Conservation (phyloP, 2,113 vertebrate genomes). For the Syngnathus typhle region DNA sequence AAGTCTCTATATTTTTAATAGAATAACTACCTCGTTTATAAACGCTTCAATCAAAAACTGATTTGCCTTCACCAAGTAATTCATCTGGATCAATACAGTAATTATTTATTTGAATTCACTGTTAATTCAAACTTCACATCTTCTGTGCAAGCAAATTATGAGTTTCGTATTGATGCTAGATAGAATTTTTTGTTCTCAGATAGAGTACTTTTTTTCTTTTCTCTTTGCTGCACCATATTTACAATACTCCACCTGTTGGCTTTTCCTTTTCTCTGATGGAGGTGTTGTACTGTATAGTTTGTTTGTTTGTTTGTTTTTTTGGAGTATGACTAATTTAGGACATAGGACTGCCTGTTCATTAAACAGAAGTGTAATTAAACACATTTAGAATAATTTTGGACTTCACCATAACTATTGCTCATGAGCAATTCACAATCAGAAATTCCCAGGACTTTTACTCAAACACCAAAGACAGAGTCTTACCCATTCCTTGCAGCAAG, state of each 20-base stretch:
- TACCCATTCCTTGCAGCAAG: conserved; percentile 97
- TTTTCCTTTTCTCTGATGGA: background rate
- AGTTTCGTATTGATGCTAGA: background rate
- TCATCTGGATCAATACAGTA: no score
- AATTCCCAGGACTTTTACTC: background rate
- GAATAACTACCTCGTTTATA: background rate
- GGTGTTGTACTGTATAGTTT: background rate
- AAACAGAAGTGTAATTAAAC: background rate
- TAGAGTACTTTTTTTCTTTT: background rate
- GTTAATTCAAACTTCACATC: no score
- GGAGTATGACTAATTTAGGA: background rate
- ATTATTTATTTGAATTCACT: no score
- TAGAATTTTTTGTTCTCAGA: background rate
- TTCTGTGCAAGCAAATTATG: no score
- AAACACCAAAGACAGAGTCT: conserved; percentile 5
- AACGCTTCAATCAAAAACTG: background rate
- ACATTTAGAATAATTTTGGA: background rate
- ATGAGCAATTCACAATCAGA: background rate
- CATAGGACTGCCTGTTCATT: background rate
- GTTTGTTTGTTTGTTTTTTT: no score
- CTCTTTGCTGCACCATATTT: background rate
- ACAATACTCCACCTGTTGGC: background rate
- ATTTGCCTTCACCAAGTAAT: background rate
- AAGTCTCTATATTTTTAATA: background rate
- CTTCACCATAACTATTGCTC: background rate